Base-by-base conservation (phyloP, 1,140 invertebrate species). In the Cotesia typhae region DNA sequence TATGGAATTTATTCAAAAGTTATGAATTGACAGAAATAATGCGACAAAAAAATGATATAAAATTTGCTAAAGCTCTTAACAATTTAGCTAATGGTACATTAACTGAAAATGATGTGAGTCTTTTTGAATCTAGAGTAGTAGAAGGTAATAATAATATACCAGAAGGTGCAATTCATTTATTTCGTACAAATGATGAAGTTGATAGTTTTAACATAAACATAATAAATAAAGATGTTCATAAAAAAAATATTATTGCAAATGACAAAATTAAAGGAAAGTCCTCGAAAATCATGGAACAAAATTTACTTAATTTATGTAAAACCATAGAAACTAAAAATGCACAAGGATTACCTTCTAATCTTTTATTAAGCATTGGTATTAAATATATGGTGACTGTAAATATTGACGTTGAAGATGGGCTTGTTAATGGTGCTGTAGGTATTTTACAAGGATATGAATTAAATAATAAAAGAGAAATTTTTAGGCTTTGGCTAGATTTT, bases 1-100 rank as follows among this genome's bases (percentile, higher is more conserved):
- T 78, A 53, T 77, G 77, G 76, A 51, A 75, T 60, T 36, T 68
- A 63, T 79, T 78, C 61, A 14, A 74, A 65, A 75, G 73, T 70
- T 78, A 75, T 72, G 72, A 77, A 72, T 70, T 81, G 9, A 77
- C 71, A n/a, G 70, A 73, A 75, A 75, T 81, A 53, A 77, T 81
- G 76, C 69, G 79, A 64, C 78, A 81, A 76, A 74, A 72, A 76
- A 70, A 79, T 67, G 75, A 80, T 41, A 55, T 47, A 67, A 4
- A 64, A 69, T 79, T 79, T 69, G 71, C 72, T 10, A 66, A 65
- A 53, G 74, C 75, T 14, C 70, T 80, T 59, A 79, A 75, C 64
- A 75, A 78, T 68, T 63, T 76, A 61, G 70, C 70, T 17, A 38
- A 17, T 36, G 75, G 75, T 14, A 37, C 10, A 67, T 61, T 75